phyloP scores from a whole-genome alignment of 2,888 invertebrate genomes.

The Epinotia nisella region DNA sequence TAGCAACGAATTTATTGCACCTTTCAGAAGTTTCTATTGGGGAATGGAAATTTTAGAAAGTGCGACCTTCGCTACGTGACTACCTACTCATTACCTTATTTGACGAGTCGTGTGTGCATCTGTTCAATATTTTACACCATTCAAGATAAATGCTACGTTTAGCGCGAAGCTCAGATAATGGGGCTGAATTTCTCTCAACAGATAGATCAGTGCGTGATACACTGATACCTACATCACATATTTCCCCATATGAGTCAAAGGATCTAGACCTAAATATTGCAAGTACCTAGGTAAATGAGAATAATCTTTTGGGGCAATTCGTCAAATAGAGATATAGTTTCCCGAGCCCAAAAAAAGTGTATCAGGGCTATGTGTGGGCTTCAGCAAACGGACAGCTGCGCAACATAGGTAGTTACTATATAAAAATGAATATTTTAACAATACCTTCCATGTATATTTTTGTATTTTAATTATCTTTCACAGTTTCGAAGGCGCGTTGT shows the following conservation, averaged over 20 bases:
- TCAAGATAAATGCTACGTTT: neutral
- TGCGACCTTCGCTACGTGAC: slow-evolving; percentile 35
- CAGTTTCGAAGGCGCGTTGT: no score
- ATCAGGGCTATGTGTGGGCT: no score
- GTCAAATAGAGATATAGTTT: no score
- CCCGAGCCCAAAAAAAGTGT: no score
- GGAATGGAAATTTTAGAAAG: slow-evolving; percentile 43
- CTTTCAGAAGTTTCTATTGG: slow-evolving; percentile 31
- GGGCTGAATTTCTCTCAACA: neutral
- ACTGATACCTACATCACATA: no score
- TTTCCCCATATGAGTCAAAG: no score
- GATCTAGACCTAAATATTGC: neutral
- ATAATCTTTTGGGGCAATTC: no score
- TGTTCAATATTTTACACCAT: slow-evolving; percentile 16
- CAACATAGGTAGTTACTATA: no score
- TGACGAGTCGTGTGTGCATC: slow-evolving; percentile 12
- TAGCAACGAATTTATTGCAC: slow-evolving; percentile 37
- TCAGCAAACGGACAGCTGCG: no score
- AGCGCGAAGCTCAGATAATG: neutral
- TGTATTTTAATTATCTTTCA: no score
- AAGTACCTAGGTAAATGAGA: neutral
- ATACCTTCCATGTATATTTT: no score
- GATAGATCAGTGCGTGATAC: neutral
- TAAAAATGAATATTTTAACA: no score
- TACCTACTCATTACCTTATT: slow-evolving; percentile 33